Evolutionary conservation across 2,797 vertebrate genomes (phyloP), one percentile per base, ranked within the genome.

Genomic region (Luscinia megarhynchos): DNA sequence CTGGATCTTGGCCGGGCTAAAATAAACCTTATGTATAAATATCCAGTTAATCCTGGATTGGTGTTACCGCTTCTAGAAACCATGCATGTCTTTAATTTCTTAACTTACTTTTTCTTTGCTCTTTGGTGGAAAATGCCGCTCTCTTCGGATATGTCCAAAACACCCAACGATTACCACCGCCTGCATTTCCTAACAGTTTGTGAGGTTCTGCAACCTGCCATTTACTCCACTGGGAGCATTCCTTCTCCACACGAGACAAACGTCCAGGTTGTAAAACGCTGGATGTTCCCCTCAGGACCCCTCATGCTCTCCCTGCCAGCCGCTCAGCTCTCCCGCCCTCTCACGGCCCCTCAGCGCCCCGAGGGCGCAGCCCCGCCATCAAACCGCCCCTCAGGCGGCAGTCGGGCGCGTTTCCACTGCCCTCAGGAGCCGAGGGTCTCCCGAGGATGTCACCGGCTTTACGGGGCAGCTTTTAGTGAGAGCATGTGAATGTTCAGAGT

Each of bases 401-500:
- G 1, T 2, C 12, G 32, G 16, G 24, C 0, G 6, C 3, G 2
- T 4, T 32, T 27, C 21, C 3, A 16, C 5, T 6, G 3, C 21
- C 41, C 32, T 64, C 66, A 2, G 0, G 5, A 30, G 4, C 10
- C 16, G 1, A 36, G 6, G 2, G 12, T 7, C 43, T 26, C 5
- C 40, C 0, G 4, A 34, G 1, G 27, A 10, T n/a, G 27, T 3
- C 23, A 50, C 26, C 8, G 3, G 10, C 22, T 36, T 54, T 7
- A 41, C 1, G 3, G 22, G 3, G 27, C 41, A 41, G 18, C 12
- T 46, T 20, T 51, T 24, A 50, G 34, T 38, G 32, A 26, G 27
- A 67, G 16, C 10, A 34, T 17, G 40, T 18, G 29, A 66, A 32
- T 7, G 5, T 34, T 68, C 63, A 20, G 30, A 51, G 24, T 19